Conservation (phyloP, 2,113 vertebrate species). For the Pedionomus torquatus region DNA sequence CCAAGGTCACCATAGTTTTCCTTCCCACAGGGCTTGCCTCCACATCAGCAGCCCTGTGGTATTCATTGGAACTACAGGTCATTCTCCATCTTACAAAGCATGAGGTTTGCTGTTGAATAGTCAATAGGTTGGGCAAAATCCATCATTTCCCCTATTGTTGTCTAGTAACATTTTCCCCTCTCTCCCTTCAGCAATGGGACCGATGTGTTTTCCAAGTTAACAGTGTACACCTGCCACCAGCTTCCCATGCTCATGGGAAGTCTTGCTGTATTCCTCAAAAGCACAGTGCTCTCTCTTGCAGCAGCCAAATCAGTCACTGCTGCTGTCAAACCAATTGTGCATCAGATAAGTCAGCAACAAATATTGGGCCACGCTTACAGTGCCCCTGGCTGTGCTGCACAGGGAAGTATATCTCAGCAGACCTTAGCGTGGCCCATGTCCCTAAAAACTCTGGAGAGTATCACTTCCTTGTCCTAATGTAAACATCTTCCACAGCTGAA, state of each 20-base stretch:
- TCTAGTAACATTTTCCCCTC: not conserved
- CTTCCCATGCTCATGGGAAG: not conserved
- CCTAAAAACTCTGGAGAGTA: not conserved
- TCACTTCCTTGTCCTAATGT: not conserved
- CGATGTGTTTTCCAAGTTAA: not conserved
- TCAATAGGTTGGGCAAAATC: not conserved
- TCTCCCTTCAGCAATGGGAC: not conserved
- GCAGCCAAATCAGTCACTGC: not conserved
- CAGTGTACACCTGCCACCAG: fast-evolving
- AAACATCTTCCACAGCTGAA: not conserved
- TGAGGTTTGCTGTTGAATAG: not conserved
- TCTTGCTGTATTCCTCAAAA: not conserved
- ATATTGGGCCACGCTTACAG: not conserved
- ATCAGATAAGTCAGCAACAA: not conserved
- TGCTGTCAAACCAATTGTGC: not conserved
- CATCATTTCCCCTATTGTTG: not conserved
- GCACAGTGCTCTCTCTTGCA: not conserved
- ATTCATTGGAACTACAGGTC: not conserved
- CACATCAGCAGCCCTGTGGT: not conserved
- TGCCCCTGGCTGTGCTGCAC: not conserved
- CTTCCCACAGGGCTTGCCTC: not conserved
- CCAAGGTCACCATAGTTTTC: not conserved
- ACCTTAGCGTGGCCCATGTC: not conserved
- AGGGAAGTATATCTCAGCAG: not conserved
- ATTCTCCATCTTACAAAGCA: not conserved